These are phyloP conservation scores for Murina feae DNA, from an alignment of 2,113 vertebrate genomes.

Conservation along the genomic window DNA sequence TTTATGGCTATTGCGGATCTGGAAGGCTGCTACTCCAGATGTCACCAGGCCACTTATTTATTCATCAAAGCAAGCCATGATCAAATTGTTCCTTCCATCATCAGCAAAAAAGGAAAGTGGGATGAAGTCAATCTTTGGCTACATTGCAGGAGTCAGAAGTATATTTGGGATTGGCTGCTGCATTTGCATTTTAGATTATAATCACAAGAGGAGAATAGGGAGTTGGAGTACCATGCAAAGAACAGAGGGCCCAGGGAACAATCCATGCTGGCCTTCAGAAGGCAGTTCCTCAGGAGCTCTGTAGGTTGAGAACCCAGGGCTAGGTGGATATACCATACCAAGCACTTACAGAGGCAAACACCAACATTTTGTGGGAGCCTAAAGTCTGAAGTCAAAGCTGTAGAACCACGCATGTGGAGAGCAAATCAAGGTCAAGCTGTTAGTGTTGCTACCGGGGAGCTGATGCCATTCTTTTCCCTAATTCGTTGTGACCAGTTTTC, in stretches of 20 bases:
- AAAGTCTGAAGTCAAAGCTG: background rate
- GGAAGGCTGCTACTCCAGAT: slow-evolving; percentile 30
- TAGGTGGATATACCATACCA: background rate
- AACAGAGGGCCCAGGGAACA: background rate
- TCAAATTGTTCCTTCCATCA: slow-evolving; percentile 10
- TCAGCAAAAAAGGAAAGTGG: background rate
- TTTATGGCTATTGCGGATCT: slow-evolving; percentile 1
- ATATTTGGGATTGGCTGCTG: background rate
- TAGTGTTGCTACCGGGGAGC: background rate
- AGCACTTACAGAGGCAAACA: background rate
- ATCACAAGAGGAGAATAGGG: background rate
- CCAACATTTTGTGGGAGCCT: background rate
- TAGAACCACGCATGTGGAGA: background rate
- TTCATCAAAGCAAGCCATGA: slow-evolving; percentile 3
- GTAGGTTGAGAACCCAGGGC: background rate
- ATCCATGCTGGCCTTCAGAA: background rate
- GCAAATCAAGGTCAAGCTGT: background rate
- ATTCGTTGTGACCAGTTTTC: background rate
- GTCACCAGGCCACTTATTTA: slow-evolving; percentile 31
- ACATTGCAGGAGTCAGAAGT: background rate
- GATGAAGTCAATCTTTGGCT: slow-evolving; percentile 50
- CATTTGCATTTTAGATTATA: background rate
- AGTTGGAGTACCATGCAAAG: background rate
- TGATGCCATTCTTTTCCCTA: background rate
- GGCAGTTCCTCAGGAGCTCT: background rate